Percentiles rank a stretch among this genome's conserved stretches.
Evolutionary conservation across 64 coral and sea anemone genomes (phyloP).

Genomic region (Montipora efflorescens): DNA sequence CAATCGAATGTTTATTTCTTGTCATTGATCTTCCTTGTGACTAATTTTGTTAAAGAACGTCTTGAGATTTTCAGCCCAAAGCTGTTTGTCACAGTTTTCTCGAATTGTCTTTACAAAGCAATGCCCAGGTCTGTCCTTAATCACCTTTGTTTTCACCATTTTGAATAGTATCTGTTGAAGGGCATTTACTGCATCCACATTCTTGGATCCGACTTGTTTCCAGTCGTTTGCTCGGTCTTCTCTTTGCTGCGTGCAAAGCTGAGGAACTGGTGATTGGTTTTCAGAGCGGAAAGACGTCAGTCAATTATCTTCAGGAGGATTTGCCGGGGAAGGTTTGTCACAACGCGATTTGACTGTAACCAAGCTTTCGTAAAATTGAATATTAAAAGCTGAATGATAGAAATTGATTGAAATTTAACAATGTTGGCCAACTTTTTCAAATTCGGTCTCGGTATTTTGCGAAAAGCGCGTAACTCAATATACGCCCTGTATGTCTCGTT

Average conservation of each 20-base stretch:
- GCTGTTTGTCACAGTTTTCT: not conserved
- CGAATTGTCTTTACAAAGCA: not conserved
- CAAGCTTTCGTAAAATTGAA: not conserved
- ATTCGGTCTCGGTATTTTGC: no score
- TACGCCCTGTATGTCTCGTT: no score
- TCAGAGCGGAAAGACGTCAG: not conserved
- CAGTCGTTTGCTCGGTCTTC: constrained; percentile 77
- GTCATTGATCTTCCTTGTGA: no score
- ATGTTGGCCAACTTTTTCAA: no score
- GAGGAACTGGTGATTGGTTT: constrained; percentile 53
- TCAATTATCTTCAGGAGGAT: constrained; percentile 52
- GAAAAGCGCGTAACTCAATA: no score
- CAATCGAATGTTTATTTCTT: no score
- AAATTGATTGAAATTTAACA: no score
- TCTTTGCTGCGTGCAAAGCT: constrained; percentile 82
- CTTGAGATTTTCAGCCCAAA: no score
- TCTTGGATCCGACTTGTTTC: constrained; percentile 87
- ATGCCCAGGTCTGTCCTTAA: not conserved
- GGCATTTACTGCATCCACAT: constrained; percentile 78
- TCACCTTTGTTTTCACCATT: not conserved
- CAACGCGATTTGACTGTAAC: not conserved
- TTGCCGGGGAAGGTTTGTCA: constrained; percentile 61
- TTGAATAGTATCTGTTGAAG: constrained; percentile 74
- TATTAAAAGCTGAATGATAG: no score
- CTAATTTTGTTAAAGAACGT: no score